Evolutionary conservation across 1,140 invertebrate genomes (phyloP), one percentile per base, ranked within the genome.

Genomic region (Drosophila pallidifrons): DNA sequence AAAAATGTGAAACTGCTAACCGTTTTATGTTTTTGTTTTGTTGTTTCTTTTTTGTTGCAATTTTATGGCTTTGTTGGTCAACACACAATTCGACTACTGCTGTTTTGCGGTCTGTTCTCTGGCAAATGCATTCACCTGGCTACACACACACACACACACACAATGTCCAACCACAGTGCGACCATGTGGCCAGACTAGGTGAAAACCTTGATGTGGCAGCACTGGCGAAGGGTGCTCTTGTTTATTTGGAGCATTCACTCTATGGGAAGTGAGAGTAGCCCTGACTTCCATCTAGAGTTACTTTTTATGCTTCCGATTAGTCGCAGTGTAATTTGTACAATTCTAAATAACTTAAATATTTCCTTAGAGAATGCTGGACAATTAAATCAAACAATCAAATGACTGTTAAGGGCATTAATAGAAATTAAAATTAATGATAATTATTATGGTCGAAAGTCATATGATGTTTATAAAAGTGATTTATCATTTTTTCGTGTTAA

Each of bases 1-100:
- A 81, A 75, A 85, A 83, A 85, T 85, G 54, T 77, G 60, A 61
- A 82, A 85, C 64, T 74, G 67, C 73, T 66, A 69, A 75, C 54
- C 54, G 61, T 83, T 82, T 77, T 77, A 67, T 64, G 11, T 55
- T 70, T 59, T 35, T 55, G 35, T 52, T 41, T 51, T 55, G 35
- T 28, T 51, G 41, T 43, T 43, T 43, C 41, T 43, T 43, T 43
- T 43, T 43, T 73, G 66, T 57, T 68, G 69, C 60, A 69, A 70
- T 63, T 63, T 75, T 70, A 70, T 63, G 66, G 72, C 58, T 71
- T 57, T 59, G 59, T 60, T 76, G 59, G 64, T 66, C 70, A 54
- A 66, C 35, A 38, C 61, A 66, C 61, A 66, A 20, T 43, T 57
- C 35, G 32, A 49, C 15, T 25, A 15, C 52, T 64, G 28, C 49